These are phyloP conservation scores for Tetranychus urticae DNA, from an alignment of 1,140 invertebrate genomes.

Conservation along the genomic window DNA sequence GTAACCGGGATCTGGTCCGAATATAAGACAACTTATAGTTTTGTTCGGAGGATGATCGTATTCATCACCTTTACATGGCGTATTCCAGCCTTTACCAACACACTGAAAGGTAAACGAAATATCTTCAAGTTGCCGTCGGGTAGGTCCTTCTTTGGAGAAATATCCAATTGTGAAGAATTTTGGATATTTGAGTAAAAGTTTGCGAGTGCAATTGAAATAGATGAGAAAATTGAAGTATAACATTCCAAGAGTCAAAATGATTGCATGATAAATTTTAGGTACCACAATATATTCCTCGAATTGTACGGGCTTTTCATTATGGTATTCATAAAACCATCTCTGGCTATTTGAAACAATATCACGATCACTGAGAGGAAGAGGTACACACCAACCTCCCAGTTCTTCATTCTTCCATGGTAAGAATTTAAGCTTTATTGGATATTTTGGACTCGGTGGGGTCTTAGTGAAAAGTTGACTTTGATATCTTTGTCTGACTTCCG, in stretches of 20 bases:
- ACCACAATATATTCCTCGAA: background rate
- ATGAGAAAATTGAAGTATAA: constrained; percentile 34
- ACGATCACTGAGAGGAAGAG: background rate
- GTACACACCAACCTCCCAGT: background rate
- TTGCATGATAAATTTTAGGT: background rate
- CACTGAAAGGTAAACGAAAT: constrained; percentile 39
- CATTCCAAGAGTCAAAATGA: constrained; percentile 17
- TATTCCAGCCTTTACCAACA: constrained; percentile 46
- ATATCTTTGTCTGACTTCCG: constrained; percentile 1
- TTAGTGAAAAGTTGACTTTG: constrained; percentile 17
- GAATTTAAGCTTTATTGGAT: background rate
- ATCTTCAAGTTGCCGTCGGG: constrained; percentile 33
- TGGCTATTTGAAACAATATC: background rate
- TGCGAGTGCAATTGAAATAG: constrained; percentile 34
- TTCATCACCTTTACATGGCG: constrained; percentile 24
- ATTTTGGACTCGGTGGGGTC: constrained; percentile 19
- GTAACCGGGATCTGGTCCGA: constrained; percentile 43
- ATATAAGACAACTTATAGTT: constrained; percentile 32
- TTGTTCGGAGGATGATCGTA: constrained; percentile 36
- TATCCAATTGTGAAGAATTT: constrained; percentile 42
- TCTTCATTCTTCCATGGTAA: background rate
- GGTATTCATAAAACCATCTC: background rate
- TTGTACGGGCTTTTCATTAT: constrained; percentile 2
- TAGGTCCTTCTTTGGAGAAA: constrained; percentile 29
- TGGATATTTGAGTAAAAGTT: constrained; percentile 42